phyloP scores from a whole-genome alignment of 2,888 invertebrate genomes.

The Nomada hirtipes region DNA sequence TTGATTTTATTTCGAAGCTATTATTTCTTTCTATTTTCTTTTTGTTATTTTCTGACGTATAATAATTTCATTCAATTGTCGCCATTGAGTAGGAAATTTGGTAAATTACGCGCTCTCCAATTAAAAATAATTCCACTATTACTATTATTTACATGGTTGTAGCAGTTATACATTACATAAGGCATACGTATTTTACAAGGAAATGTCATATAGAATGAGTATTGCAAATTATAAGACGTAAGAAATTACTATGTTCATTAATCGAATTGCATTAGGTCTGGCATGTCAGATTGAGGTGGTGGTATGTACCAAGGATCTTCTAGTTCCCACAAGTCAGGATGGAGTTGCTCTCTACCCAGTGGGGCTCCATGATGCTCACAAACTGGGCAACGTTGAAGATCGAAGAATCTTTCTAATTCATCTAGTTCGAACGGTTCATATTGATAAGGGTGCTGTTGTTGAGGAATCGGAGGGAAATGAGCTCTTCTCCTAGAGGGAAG shows the following conservation, averaged over 20 bases:
- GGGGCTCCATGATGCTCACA: conserved; percentile 61
- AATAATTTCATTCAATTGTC: neutral
- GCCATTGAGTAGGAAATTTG: conserved; percentile 13
- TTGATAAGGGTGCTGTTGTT: conserved; percentile 27
- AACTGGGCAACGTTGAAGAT: conserved; percentile 70
- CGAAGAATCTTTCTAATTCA: conserved; percentile 75
- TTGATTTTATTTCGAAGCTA: no score
- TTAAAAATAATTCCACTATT: conserved; percentile 12
- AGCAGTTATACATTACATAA: conserved; percentile 21
- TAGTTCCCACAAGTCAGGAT: conserved; percentile 76
- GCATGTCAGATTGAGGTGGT: conserved; percentile 40
- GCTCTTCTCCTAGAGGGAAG: conserved; percentile 66
- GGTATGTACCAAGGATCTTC: conserved; percentile 77
- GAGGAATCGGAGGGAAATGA: conserved; percentile 60
- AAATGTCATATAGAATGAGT: neutral
- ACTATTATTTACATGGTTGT: conserved; percentile 28
- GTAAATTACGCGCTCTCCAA: neutral
- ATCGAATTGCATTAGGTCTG: conserved; percentile 75
- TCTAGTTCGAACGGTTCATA: conserved; percentile 64
- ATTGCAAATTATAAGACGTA: neutral
- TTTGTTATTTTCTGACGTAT: neutral
- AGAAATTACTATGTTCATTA: conserved; percentile 32
- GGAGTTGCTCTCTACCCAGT: conserved; percentile 67
- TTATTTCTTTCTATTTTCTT: no score
- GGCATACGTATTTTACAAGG: conserved; percentile 18